A percentile compares a stretch with the other conserved stretches of the same genome.
Conservation (phyloP, 2,113 vertebrate species). For the Heterotis niloticus region DNA sequence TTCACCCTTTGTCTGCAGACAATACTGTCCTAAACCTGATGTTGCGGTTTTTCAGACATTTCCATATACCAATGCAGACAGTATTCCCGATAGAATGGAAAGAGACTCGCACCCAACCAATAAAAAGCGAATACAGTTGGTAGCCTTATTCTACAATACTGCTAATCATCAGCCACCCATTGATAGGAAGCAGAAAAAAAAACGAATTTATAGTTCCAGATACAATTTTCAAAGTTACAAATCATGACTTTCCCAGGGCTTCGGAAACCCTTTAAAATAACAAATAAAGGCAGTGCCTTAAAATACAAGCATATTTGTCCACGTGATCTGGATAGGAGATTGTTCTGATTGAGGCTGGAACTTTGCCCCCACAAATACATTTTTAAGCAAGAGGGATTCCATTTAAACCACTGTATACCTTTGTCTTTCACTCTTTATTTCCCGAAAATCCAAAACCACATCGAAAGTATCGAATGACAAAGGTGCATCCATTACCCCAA, state of each 20-base stretch:
- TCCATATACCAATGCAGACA: constrained; percentile 86
- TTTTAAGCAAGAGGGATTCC: constrained; percentile 63
- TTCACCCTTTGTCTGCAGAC: constrained; percentile 97
- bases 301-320: constrained; percentile 93
- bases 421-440: constrained; percentile 8
- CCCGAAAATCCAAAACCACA: neutral
- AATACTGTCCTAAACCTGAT: constrained; percentile 96
- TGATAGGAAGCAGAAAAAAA: constrained; percentile 49
- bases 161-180: constrained; percentile 70
- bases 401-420: neutral
- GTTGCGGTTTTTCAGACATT: constrained; percentile 94
- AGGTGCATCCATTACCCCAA: neutral
- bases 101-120: constrained; percentile 88
- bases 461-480: neutral
- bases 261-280: constrained; percentile 84
- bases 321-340: constrained; percentile 83
- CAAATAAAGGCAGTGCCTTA: constrained; percentile 92
- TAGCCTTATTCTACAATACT: constrained; percentile 71
- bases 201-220: constrained; percentile 54
- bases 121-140: constrained; percentile 83
- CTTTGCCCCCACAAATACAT: constrained; percentile 74
- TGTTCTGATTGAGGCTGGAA: constrained; percentile 75
- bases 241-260: constrained; percentile 72
- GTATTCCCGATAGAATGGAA: constrained; percentile 98
- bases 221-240: constrained; percentile 66